Base-by-base conservation (phyloP, 2,797 vertebrate genomes). In the Mallotus villosus region DNA sequence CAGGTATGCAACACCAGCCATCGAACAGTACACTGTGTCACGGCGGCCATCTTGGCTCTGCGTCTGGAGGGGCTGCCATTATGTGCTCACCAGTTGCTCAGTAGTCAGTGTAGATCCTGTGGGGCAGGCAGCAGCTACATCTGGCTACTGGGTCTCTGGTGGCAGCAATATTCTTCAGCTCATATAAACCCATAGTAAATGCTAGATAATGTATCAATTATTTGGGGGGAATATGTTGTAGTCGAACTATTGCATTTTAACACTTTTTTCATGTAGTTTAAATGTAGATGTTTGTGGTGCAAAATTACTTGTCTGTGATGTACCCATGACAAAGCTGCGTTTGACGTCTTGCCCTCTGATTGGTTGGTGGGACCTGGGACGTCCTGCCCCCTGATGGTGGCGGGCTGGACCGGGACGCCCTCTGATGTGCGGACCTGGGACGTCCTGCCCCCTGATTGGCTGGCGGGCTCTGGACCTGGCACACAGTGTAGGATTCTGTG, bases 21-120 rank as follows among this genome's bases (percentile, higher is more conserved):
- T 24, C 12, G 2, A 19, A 49, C 41, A 16, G 14, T 6, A 53
- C 12, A 22, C 12, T 67, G 17, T 64, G 34, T 34, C 19, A 64
- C 11, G 63, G 58, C 58, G 58, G 19, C n/a, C 32, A 9, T 3
- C 62, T 14, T 16, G 49, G 78, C 32, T 21, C 67, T 71, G 70
- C 49, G 75, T 57, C 59, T 16, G 61, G 68, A 0, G 17, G 71
- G 12, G 76, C 78, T 73, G 76, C 73, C 69, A 9, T 69, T 3
- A 49, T 92, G 81, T 89, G 82, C 72, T 74, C 85, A 81, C 95
- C 91, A 74, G 79, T 89, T 94, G 96, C 96, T 98, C 97, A 98
- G 97, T 98, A 96, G 94, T 96, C 96, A 97, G 97, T 98, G 97
- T 98, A 98, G 96, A 97, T 98, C 93, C 97, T 97, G 96, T 96